A percentile compares a stretch with the other conserved stretches of the same genome.
Evolutionary conservation across 2,888 invertebrate genomes (phyloP).

Genomic region (Hypomecis punctinalis): DNA sequence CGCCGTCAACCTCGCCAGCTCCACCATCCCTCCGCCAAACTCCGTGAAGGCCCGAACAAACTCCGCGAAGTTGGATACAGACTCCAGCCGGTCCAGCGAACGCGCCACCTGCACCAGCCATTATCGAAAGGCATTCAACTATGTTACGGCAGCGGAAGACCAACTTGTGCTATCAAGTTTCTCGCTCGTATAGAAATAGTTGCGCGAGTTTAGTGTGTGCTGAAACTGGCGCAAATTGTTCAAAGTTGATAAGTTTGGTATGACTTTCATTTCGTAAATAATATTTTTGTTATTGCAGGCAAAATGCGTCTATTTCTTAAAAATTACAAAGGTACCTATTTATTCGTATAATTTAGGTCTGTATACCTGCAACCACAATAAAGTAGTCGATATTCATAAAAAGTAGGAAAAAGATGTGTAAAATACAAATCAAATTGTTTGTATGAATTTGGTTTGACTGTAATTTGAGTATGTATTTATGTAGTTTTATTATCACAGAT

Average conservation of each 20-base stretch:
- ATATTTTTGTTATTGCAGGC: no score
- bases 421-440: no score
- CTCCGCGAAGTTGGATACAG: conserved; percentile 96
- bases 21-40: conserved; percentile 99
- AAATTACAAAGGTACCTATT: no score
- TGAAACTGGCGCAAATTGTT: conserved; percentile 35
- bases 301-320: no score
- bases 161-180: conserved; percentile 47
- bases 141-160: conserved; percentile 30
- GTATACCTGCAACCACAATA: no score
- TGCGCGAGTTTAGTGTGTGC: conserved; percentile 17
- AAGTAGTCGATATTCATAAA: no score
- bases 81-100: conserved; percentile 93
- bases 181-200: conserved; percentile 29
- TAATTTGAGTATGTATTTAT: no score
- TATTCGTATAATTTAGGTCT: no score
- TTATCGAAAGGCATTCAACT: conserved; percentile 13
- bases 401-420: no score
- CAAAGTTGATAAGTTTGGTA: conserved; percentile 23
- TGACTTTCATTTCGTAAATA: conserved; percentile 25
- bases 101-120: conserved; percentile 76
- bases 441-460: no score
- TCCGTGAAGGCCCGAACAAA: conserved; percentile 99
- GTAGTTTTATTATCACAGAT: no score
- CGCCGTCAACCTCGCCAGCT: conserved; percentile 96